Evolutionary conservation across 2,888 invertebrate species (phyloP), one percentile per base, ranked within the genome.

Genomic region (Saturnia japonica): DNA sequence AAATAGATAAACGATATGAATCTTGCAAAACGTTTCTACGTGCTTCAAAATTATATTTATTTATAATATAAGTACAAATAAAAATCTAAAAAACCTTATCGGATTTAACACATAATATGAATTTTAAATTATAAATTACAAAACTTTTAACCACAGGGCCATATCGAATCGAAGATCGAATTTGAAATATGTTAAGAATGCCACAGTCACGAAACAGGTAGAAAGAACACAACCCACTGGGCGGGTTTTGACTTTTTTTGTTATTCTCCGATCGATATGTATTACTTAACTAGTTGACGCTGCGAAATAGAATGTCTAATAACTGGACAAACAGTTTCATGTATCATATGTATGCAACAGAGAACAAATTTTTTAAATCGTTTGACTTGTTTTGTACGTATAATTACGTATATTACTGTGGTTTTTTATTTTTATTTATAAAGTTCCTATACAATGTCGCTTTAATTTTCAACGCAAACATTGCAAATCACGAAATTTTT

Each of bases 111-210:
- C 64, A 11, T 22, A 19, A 51, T 34, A 11, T 51, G 34, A 67
- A 64, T 25, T 67, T 25, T 45, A 54, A 28, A 47, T 45, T 47
- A 62, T 64, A 45, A 45, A 9, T 22, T 22, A 67, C 45, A 57
- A 57, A 25, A 34, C 22, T 43, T 16, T 42, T 28, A 51, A 34
- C 40, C 42, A 51, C 22, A 54, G 45, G 54, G 51, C 66, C 40
- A 54, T 66, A 42, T 54, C 40, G 40, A 64, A 64, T 64, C 16
- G 64, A 40, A n/a, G 34, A 70, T 54, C 25, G 57, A 70, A 54
- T 70, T 66, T 67, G 69, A 81, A 76, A 77, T 78, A 84, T 83
- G 76, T 75, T 70, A 74, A 78, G 85, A 85, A 85, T 85, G 79
- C 72, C 34, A 40, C 64, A 64, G 68, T 66, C 76, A 79, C 70